Evolutionary conservation across 2,797 vertebrate genomes (phyloP).

Genomic region (Glyptemys insculpta): DNA sequence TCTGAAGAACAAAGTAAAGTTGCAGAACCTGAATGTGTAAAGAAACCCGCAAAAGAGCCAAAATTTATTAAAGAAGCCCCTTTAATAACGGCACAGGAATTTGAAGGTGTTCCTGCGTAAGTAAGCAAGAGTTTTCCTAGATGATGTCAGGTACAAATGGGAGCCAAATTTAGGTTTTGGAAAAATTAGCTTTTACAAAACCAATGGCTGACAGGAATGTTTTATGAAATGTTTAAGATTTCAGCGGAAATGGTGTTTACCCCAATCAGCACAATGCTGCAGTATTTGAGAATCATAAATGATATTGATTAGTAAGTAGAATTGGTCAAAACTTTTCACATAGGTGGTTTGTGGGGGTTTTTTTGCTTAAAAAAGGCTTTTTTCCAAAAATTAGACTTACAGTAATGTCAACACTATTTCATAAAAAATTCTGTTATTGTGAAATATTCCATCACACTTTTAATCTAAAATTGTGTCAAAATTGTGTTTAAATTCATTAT

Average conservation of each 20-base stretch:
- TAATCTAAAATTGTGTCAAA: not conserved
- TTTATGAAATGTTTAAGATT: not conserved
- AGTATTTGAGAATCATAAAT: not conserved
- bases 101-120: slow-evolving; percentile 77
- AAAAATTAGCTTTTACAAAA: not conserved
- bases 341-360: not conserved
- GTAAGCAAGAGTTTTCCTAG: slow-evolving; percentile 35
- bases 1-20: not conserved
- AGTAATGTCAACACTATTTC: not conserved
- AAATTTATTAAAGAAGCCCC: slow-evolving; percentile 68
- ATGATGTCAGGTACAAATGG: fast-evolving
- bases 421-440: not conserved
- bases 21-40: not conserved
- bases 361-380: not conserved
- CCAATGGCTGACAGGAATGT: not conserved
- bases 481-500: not conserved
- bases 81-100: slow-evolving; percentile 77
- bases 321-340: not conserved
- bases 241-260: not conserved
- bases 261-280: not conserved
- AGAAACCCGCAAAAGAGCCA: slow-evolving; percentile 63
- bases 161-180: fast-evolving
- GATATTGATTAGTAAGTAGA: not conserved
- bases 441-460: not conserved
- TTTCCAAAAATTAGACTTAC: not conserved